These are phyloP conservation scores for Carassius auratus DNA, from an alignment of 2,113 vertebrate species.

Conservation along the genomic window DNA sequence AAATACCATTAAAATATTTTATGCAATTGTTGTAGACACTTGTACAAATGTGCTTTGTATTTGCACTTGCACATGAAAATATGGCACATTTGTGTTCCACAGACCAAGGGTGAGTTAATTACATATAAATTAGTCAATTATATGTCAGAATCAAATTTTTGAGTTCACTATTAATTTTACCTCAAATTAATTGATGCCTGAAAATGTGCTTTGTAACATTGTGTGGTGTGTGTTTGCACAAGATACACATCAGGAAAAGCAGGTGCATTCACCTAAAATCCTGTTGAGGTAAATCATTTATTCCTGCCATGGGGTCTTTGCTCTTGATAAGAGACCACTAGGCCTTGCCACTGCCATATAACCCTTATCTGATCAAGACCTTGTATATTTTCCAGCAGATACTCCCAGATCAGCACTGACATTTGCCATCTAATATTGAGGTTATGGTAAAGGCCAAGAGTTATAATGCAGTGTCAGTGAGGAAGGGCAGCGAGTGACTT, in stretches of 20 bases:
- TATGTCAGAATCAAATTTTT: background rate
- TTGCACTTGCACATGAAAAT: too few relatives aligned
- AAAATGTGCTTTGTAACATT: background rate
- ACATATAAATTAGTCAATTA: background rate
- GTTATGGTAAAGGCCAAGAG: background rate
- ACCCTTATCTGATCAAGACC: slow-evolving; percentile 35
- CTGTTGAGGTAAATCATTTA: slow-evolving; percentile 43
- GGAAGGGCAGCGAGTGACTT: background rate
- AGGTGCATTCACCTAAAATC: slow-evolving; percentile 48
- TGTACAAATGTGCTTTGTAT: too few relatives aligned
- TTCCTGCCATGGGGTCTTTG: background rate
- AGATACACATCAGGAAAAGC: slow-evolving; percentile 22
- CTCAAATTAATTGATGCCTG: background rate
- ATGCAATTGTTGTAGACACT: too few relatives aligned
- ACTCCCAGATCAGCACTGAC: slow-evolving; percentile 34
- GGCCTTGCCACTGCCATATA: slow-evolving; percentile 14
- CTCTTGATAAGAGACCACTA: slow-evolving; percentile 4
- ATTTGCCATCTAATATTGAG: background rate
- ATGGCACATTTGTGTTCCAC: too few relatives aligned
- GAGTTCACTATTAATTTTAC: background rate
- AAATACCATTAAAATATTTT: too few relatives aligned
- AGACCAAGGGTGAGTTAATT: too few relatives aligned
- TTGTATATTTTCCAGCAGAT: background rate
- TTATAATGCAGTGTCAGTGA: slow-evolving; percentile 19
- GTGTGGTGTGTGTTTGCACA: background rate